Evolutionary conservation across 1,140 invertebrate genomes (phyloP).

Genomic region (Drosophila sechellia): DNA sequence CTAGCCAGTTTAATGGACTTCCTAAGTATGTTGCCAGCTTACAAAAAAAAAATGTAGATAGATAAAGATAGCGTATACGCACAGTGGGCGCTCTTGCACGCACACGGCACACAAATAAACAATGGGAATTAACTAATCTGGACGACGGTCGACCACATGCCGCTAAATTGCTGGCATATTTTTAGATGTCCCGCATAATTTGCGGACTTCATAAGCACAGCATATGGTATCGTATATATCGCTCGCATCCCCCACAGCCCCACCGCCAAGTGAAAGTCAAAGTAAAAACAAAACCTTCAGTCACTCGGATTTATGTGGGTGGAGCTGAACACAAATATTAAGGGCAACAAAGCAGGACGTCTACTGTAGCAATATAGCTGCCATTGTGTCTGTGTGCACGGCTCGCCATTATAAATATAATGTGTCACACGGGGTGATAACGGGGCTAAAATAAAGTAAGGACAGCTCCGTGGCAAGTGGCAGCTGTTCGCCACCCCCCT

Average conservation of each 20-base stretch:
- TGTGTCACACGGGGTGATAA: constrained; percentile 78
- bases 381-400: constrained; percentile 44
- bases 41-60: constrained; percentile 20
- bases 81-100: constrained; percentile 30
- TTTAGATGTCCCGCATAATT: constrained; percentile 67
- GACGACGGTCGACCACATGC: constrained; percentile 57
- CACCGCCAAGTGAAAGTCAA: constrained; percentile 11
- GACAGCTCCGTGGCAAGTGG: constrained; percentile 18
- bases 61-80: constrained; percentile 64
- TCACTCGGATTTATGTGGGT: constrained; percentile 43
- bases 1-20: constrained; percentile 49
- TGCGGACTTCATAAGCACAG: constrained; percentile 64
- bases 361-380: constrained; percentile 55
- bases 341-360: constrained; percentile 45
- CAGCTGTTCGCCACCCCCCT: constrained; percentile 24
- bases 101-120: constrained; percentile 33
- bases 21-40: constrained; percentile 16
- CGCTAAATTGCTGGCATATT: constrained; percentile 64
- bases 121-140: constrained; percentile 54
- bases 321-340: constrained; percentile 52
- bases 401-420: constrained; percentile 77
- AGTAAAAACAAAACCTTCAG: constrained; percentile 36
- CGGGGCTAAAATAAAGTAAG: constrained; percentile 58
- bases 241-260: too few species aligned
- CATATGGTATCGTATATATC: constrained; percentile 53